A percentile compares a stretch with the other conserved stretches of the same genome.
Conservation (phyloP, 2,888 invertebrate genomes). For the Aspidapion aeneum region DNA sequence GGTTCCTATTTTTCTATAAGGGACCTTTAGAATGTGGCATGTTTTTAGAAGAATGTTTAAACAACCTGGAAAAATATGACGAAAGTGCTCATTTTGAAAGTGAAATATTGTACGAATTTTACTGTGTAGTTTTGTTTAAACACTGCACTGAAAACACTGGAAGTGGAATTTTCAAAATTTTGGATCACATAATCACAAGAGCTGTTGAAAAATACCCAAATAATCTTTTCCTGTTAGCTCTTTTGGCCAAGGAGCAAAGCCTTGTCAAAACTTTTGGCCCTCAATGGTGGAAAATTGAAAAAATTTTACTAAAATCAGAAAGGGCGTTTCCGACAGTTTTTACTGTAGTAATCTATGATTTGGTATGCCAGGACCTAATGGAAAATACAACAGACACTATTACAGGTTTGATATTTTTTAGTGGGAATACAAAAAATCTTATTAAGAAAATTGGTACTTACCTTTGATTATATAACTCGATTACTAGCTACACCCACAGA, state of each 20-base stretch:
- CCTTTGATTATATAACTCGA: neutral
- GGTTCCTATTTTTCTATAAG: conserved; percentile 47
- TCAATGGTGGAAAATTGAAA: conserved; percentile 55
- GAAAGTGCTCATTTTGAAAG: conserved; percentile 36
- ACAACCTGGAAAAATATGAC: conserved; percentile 32
- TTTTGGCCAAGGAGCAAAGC: conserved; percentile 49
- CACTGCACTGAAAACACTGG: conserved; percentile 40
- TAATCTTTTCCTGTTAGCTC: conserved; percentile 55
- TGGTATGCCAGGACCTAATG: conserved; percentile 38
- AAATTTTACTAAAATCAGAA: conserved; percentile 45
- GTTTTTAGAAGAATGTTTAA: conserved; percentile 41
- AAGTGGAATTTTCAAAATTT: conserved; percentile 43
- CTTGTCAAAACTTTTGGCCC: conserved; percentile 43
- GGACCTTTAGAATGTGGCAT: conserved; percentile 40
- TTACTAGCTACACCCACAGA: no score
- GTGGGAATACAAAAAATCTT: no score
- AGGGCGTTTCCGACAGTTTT: conserved; percentile 50
- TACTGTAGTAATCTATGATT: conserved; percentile 47
- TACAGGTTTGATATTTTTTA: conserved; percentile 36
- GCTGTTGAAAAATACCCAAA: conserved; percentile 54
- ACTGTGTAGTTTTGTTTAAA: conserved; percentile 44
- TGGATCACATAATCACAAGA: conserved; percentile 45
- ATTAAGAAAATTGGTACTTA: no score
- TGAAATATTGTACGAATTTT: conserved; percentile 49
- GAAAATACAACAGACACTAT: conserved; percentile 40